Conservation (phyloP, 2,113 vertebrate genomes). For the Calyptomena viridis region DNA sequence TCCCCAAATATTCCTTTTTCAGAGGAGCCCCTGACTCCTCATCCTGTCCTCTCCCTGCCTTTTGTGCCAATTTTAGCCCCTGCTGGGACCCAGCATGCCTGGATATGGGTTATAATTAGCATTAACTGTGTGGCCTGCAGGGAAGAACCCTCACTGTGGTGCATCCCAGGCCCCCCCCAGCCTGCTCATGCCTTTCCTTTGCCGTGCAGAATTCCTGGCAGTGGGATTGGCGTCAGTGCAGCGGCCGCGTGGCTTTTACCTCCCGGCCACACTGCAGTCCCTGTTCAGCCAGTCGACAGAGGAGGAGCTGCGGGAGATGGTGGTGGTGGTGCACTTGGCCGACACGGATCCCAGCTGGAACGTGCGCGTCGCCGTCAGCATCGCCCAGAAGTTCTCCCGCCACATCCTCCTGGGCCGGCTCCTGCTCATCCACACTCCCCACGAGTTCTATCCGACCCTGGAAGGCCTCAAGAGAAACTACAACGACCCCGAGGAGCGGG, state of each 20-base stretch:
- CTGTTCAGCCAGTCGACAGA: constrained; percentile 79
- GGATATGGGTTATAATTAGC: neutral
- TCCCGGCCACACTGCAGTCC: constrained; percentile 77
- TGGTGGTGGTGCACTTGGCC: constrained; percentile 85
- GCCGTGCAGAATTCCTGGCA: constrained; percentile 75
- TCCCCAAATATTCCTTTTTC: neutral
- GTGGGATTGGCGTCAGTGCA: constrained; percentile 78
- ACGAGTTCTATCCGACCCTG: constrained; percentile 65
- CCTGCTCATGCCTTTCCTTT: neutral
- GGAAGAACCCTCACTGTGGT: accelerated
- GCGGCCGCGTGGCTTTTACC: constrained; percentile 69
- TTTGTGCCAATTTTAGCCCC: neutral
- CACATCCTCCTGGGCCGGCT: constrained; percentile 74
- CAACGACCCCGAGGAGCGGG: constrained; percentile 73
- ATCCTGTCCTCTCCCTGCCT: neutral
- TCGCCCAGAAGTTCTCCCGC: constrained; percentile 59
- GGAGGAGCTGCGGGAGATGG: constrained; percentile 76
- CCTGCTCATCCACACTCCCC: constrained; percentile 73
- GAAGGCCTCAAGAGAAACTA: constrained; percentile 77
- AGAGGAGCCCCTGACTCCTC: neutral
- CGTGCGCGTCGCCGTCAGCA: neutral
- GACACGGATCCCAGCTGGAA: constrained; percentile 75
- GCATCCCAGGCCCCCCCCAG: neutral
- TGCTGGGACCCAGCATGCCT: neutral
- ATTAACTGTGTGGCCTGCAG: neutral